Base-by-base conservation (phyloP, 2,797 vertebrate genomes). In the Malurus splendens region DNA sequence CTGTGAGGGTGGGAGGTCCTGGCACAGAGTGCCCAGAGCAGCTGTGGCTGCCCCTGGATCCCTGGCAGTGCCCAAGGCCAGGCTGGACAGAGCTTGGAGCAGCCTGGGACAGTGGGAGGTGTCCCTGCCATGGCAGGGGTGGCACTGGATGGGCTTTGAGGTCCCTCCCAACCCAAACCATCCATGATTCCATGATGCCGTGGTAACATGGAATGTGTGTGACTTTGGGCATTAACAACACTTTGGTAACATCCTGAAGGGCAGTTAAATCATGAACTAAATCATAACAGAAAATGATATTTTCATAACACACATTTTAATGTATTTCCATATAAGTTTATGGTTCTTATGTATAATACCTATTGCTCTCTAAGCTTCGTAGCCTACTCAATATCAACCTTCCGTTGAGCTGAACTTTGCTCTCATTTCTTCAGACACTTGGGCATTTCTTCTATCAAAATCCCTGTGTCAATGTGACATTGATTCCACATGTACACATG, bases 71-170 rank as follows among this genome's bases (percentile, higher is more conserved):
- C 0, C 32, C 70, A 19, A 45, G 32, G 18, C 2, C 52, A 72
- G 60, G 15, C 0, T 72, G 78, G 66, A 39, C 0, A 1, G 32
- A 32, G 32, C 32, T 32, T 4, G 50, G n/a, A 50, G 14, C 42
- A 23, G 0, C 22, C 59, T 73, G 68, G n/a, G 38, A 12, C 10
- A 15, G 22, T 44, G 44, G 59, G 0, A 82, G n/a, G 22, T 27
- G 51, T 73, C 79, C 50, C 66, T 54, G 41, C 47, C 77, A 32
- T 28, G 47, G 56, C 41, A 33, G 36, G 36, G 33, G 33, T 36
- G 44, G 22, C 0, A 11, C 4, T 5, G 6, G 52, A 2, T 32
- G 32, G 0, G 0, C 0, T 38, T 38, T 28, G 3, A 44, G 2
- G 18, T 24, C 32, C 7, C 5, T 65, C 16, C 27, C 7, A 23